phyloP scores from a whole-genome alignment of 2,888 invertebrate genomes.

The Andrena marginata region DNA sequence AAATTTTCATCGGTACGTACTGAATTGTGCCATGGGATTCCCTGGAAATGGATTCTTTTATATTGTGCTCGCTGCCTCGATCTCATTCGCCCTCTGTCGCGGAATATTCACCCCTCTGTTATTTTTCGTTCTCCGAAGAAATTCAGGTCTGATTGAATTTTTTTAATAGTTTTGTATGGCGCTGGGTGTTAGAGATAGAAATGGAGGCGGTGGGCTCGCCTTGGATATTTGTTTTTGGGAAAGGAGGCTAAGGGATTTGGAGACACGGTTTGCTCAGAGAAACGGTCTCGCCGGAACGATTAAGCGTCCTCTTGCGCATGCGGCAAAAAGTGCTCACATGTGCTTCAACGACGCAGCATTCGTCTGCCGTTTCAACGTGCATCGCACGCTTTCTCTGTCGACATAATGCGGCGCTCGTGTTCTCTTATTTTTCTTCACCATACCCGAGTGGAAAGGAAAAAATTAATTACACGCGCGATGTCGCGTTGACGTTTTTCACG shows the following conservation, averaged over 20 bases:
- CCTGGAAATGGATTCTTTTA: background rate
- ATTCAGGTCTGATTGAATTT: background rate
- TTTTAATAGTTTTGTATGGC: background rate
- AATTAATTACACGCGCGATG: conserved; percentile 6
- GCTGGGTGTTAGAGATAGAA: background rate
- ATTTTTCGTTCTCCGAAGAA: background rate
- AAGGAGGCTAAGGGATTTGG: conserved; percentile 2
- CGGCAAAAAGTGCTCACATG: conserved; percentile 33
- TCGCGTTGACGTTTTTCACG: background rate
- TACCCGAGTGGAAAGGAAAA: background rate
- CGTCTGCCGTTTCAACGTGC: conserved; percentile 37
- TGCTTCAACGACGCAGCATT: conserved; percentile 53
- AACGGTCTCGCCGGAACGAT: conserved; percentile 1
- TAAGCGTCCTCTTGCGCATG: background rate
- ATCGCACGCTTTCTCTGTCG: conserved; percentile 64
- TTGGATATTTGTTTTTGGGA: no score
- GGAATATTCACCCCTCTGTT: background rate
- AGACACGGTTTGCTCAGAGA: background rate
- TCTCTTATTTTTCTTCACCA: conserved; percentile 40
- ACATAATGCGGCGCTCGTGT: conserved; percentile 51
- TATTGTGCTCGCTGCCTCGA: no score
- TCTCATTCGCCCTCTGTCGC: background rate
- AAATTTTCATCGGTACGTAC: background rate
- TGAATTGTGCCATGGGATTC: background rate
- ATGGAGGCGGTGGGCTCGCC: background rate